These are phyloP conservation scores for Drosophila lacteicornis DNA, from an alignment of 1,140 invertebrate species.

Conservation along the genomic window DNA sequence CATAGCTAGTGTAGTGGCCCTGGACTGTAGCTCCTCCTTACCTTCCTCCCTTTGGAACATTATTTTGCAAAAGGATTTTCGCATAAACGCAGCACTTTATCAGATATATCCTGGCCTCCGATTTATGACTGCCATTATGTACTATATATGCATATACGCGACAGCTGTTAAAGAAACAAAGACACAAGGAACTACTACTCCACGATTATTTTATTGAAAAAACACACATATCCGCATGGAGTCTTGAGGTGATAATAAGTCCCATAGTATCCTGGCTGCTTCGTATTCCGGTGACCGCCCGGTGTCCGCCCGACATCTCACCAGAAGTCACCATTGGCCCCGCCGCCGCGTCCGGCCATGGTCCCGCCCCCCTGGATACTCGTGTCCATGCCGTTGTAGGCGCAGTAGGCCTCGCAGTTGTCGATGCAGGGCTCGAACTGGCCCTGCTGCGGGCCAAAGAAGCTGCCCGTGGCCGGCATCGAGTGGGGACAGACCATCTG, in stretches of 20 bases:
- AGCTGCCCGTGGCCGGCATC: background rate
- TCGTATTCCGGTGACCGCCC: background rate
- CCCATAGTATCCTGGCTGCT: background rate
- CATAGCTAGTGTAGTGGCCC: no score
- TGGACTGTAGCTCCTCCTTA: no score
- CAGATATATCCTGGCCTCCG: background rate
- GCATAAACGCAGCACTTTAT: no score
- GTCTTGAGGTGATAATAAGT: no score
- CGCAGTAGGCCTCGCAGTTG: conserved; percentile 19
- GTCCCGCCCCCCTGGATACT: background rate
- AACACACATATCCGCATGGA: background rate
- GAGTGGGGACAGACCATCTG: conserved; percentile 1
- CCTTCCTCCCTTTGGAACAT: no score
- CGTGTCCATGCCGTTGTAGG: conserved; percentile 25
- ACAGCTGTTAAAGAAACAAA: no score
- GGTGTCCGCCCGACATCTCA: background rate
- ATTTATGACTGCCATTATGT: background rate
- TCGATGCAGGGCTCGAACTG: conserved; percentile 18
- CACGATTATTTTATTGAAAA: conserved; percentile 1
- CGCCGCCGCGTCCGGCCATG: background rate
- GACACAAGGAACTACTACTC: background rate
- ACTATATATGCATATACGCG: no score
- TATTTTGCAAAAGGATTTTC: no score
- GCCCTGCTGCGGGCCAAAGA: background rate
- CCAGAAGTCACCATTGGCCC: conserved; percentile 8